Conservation (phyloP, 2,797 vertebrate genomes). For the Acomys russatus region DNA sequence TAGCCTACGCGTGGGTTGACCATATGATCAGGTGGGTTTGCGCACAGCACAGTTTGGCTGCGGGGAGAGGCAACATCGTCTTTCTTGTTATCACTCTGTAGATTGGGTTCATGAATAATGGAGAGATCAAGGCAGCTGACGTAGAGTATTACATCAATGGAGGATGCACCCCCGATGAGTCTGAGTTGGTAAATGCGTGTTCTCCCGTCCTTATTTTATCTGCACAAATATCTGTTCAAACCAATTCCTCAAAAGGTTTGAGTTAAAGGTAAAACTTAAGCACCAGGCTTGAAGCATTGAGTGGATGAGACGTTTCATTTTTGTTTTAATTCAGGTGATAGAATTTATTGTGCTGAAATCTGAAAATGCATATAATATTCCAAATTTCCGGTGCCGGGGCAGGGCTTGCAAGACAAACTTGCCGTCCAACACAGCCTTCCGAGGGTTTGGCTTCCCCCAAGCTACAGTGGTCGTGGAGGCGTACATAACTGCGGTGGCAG, state of each 20-base stretch:
- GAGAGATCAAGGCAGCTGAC: slow-evolving; percentile 92
- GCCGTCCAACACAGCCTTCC: slow-evolving; percentile 88
- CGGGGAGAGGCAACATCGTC: not conserved
- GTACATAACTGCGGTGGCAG: slow-evolving; percentile 86
- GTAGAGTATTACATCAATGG: slow-evolving; percentile 91
- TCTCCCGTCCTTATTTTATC: not conserved
- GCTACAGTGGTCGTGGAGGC: slow-evolving; percentile 84
- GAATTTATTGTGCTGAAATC: slow-evolving; percentile 86
- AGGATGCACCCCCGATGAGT: slow-evolving; percentile 92
- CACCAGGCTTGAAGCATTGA: not conserved
- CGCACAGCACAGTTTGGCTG: not conserved
- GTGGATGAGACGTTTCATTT: not conserved
- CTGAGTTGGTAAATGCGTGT: slow-evolving; percentile 88
- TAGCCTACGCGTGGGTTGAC: not conserved
- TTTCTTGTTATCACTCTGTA: slow-evolving; percentile 71
- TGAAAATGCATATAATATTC: slow-evolving; percentile 88
- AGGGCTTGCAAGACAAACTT: slow-evolving; percentile 88
- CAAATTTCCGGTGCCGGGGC: slow-evolving; percentile 86
- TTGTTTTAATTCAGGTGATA: slow-evolving; percentile 82
- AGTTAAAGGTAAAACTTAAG: slow-evolving; percentile 7
- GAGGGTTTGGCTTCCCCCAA: slow-evolving; percentile 89
- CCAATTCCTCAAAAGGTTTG: not conserved
- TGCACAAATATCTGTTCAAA: slow-evolving; percentile 26
- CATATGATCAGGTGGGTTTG: not conserved
- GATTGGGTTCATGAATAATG: slow-evolving; percentile 94